Evolutionary conservation across 2,797 vertebrate genomes (phyloP), one percentile per base, ranked within the genome.

Genomic region (Poeciliopsis presidionis): DNA sequence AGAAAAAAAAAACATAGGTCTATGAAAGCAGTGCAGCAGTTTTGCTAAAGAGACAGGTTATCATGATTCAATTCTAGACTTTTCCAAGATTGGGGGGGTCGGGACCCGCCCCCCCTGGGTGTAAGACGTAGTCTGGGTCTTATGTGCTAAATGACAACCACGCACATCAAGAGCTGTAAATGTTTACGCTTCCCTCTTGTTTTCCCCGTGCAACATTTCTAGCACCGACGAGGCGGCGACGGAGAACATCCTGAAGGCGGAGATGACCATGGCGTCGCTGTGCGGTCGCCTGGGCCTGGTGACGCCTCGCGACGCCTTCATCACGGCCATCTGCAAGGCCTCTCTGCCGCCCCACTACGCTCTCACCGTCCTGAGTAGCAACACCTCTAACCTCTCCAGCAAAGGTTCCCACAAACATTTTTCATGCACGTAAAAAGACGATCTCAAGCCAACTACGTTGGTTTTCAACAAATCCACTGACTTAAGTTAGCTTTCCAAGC

Each of bases 221-320:
- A 99, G 98, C 93, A 99, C 98, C 46, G 98, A 99, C 79, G 98
- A 99, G 95, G 93, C 97, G 11, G 98, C 98, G 76, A 99, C 98
- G 43, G 98, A 99, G 95, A 99, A 96, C 95, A 99, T 99, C 94
- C 94, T 99, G 75, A 99, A 99, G 94, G 98, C 98, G 9, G 98
- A 99, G 92, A 73, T 99, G 92, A 98, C 97, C 55, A 97, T 99
- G 98, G 97, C 98, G 75, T 96, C 97, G 16, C 95, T 99, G 81
- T 99, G 98, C 86, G 98, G 98, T 72, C 97, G 96, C 41, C 91
- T 99, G n/a, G 95, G 96, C 79, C 95, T 99, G 87, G 97, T 99
- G 83, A 99, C 98, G 1, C 98, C 98, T 18, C 97, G 98, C 36
- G 98, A 99, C 73, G 98, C 98, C 83, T 99, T 99, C 92, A 99